phyloP scores from a whole-genome alignment of 2,888 invertebrate species.

The Stenotaenia linearis region DNA sequence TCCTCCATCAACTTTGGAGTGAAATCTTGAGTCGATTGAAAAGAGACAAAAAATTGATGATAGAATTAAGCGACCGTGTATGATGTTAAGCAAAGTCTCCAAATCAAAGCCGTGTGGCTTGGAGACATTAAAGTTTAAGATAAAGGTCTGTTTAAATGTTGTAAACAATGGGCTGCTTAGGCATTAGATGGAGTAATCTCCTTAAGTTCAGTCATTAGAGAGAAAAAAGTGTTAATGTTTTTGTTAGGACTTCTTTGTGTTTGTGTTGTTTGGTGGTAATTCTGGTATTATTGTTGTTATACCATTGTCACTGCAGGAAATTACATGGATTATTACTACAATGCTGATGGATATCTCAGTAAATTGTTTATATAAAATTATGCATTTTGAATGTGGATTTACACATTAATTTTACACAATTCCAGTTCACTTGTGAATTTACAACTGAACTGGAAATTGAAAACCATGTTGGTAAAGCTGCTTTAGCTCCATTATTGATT shows the following conservation, averaged over 20 bases:
- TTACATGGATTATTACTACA: too few relatives aligned
- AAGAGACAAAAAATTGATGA: background rate
- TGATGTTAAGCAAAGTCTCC: background rate
- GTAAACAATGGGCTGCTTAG: background rate
- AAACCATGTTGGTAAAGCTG: too few relatives aligned
- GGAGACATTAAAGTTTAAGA: background rate
- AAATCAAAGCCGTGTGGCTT: background rate
- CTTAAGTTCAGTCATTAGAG: background rate
- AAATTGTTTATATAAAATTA: too few relatives aligned
- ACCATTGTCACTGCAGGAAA: too few relatives aligned
- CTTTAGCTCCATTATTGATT: too few relatives aligned
- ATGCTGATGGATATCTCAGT: too few relatives aligned
- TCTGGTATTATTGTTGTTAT: background rate
- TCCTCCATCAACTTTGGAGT: background rate
- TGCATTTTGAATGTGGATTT: too few relatives aligned
- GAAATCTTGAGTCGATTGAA: background rate
- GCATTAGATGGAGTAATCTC: background rate
- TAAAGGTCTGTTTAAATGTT: background rate
- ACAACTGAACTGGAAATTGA: too few relatives aligned
- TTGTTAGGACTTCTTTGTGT: background rate
- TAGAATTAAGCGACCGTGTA: background rate
- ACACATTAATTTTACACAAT: too few relatives aligned
- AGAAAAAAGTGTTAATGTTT: background rate
- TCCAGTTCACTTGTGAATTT: too few relatives aligned
- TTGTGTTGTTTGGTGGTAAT: background rate